A percentile compares a stretch with the other conserved stretches of the same genome.
These are phyloP conservation scores for Brachyopa scutellaris DNA, from an alignment of 2,888 invertebrate genomes.

Conservation along the genomic window DNA sequence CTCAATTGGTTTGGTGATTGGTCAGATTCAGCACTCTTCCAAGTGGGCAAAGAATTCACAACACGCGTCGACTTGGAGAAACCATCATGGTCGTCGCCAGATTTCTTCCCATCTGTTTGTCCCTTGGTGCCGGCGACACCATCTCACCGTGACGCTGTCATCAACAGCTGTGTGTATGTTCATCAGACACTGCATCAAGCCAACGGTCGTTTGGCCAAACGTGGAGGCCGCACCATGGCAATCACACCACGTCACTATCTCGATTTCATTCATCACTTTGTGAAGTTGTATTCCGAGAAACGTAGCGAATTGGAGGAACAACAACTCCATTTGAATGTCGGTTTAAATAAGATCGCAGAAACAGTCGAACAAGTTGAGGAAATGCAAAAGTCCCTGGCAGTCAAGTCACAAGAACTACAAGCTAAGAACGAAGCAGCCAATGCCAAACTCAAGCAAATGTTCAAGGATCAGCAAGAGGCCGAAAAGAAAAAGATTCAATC, in stretches of 20 bases:
- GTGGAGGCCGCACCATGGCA: conserved; percentile 97
- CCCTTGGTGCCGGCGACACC: conserved; percentile 89
- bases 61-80: conserved; percentile 96
- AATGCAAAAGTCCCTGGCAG: conserved; percentile 98
- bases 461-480: conserved; percentile 99
- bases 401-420: conserved; percentile 96
- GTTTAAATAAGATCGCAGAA: conserved; percentile 98
- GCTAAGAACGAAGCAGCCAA: conserved; percentile 99
- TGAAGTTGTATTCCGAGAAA: conserved; percentile 98
- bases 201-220: conserved; percentile 93
- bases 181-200: conserved; percentile 98
- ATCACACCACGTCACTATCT: conserved; percentile 99
- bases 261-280: conserved; percentile 99
- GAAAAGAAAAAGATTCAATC: conserved; percentile 99
- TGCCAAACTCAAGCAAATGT: conserved; percentile 99
- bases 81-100: conserved; percentile 92
- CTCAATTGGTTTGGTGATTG: conserved; percentile 99
- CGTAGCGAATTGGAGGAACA: conserved; percentile 99
- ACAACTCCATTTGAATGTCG: conserved; percentile 98
- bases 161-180: conserved; percentile 98
- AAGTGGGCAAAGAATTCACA: conserved; percentile 98
- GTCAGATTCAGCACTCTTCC: conserved; percentile 97
- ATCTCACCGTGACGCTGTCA: conserved; percentile 96
- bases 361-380: conserved; percentile 99
- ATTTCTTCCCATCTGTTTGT: conserved; percentile 95